Evolutionary conservation across 2,113 vertebrate genomes (phyloP), one percentile per base, ranked within the genome.

Genomic region (Oxyruncus cristatus): DNA sequence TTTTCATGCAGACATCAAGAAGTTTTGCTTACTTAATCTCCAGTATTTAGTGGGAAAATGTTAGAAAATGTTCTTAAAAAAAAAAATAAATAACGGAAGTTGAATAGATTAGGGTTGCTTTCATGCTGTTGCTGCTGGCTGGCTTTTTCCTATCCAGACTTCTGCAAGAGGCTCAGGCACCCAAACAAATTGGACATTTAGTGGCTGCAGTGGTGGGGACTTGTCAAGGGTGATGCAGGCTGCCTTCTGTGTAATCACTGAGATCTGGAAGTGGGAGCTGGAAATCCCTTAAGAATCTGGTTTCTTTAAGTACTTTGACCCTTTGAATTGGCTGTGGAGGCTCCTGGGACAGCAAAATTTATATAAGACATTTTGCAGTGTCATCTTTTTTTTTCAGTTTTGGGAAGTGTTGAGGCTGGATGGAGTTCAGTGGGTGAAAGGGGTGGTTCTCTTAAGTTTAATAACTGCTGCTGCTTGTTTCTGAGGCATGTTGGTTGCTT

Each of bases 261-360:
- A 44, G 72, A 62, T 90, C 15, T 56, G 82, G 63, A 76, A 85
- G 52, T 73, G 27, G 16, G 72, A 92, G 46, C 55, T 88, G 58
- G 73, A 87, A 91, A 89, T 85, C 49, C 42, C 21, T 5, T 56
- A 63, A 65, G 49, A 87, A 65, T 94, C 65, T 81, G 52, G 50
- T 92, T 89, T 91, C 65, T 90, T 66, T 50, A 81, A 85, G 56
- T 82, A 71, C 73, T 93, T 92, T 96, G 88, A 94, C 76, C 76
- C 80, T 84, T 92, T 81, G 61, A 21, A 55, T 63, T 90, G 65
- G 32, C 76, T 94, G 47, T 65, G 70, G 68, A 93, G 68, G 61
- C 56, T 94, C 28, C 59, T 87, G 76, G 85, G 65, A 59, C 46
- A 55, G 79, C 27, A 89, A 49, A 91, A 96, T 92, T 95, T 81